Base-by-base conservation (phyloP, 2,888 invertebrate genomes). In the Agrypnus murinus region DNA sequence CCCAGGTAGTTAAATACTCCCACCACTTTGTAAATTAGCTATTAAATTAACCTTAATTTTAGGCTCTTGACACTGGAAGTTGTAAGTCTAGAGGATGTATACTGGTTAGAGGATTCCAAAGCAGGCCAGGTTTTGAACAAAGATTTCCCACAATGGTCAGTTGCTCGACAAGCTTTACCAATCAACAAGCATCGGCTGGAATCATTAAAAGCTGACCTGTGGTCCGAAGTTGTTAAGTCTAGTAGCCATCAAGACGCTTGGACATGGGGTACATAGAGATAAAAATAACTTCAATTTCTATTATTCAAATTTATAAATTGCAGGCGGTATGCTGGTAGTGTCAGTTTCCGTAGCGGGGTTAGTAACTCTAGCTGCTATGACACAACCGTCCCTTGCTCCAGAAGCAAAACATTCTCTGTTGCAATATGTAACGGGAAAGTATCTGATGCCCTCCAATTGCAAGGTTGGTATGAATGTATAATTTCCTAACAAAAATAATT, bases 341-440 rank as follows among this genome's bases (percentile, higher is more conserved):
- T 95, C 95, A 17, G 93, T 95, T 78, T 94, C 95, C 58, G 94
- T 95, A 78, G 95, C 95, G 78, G 95, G 95, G 79, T 88, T 95
- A 85, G 95, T 95, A 81, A 95, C 95, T 68, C 89, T 95, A 81
- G 95, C 95, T 68, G 95, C 95, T 80, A 95, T 95, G 93, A 95
- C 95, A 77, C 95, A 95, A 85, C 95, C 95, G 32, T 93, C 95
- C 5, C 87, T 96, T 78, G 94, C 95, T 62, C 94, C 95, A n/a
- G 95, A 95, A 86, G 95, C 95, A 65, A 94, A 95, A 82, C 94
- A 95, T 85, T 95, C 95, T 43, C 88, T 96, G 79, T 88, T 96
- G 77, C 96, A 96, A 83, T 96, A 95, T 86, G 95, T 97, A 71
- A 96, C 95, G 53, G 96, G 96, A 60, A 95, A 96, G 84, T 96